phyloP scores from a whole-genome alignment of 2,797 vertebrate species.

The Pseudochirops corinnae region DNA sequence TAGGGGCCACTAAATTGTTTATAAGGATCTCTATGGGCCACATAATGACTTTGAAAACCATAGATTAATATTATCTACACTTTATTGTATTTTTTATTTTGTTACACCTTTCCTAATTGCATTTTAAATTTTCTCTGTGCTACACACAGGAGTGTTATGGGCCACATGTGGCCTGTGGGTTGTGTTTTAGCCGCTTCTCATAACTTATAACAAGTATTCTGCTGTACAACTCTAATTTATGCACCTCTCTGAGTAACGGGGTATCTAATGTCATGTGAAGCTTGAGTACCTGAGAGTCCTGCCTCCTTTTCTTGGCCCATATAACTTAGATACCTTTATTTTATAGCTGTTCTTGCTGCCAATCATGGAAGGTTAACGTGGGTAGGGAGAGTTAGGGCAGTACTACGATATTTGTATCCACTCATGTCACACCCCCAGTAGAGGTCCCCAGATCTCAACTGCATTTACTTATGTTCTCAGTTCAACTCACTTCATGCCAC shows the following conservation, averaged over 20 bases:
- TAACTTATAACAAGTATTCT: not conserved
- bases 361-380: not conserved
- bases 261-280: not conserved
- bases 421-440: not conserved
- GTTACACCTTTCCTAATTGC: not conserved
- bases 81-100: not conserved
- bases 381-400: not conserved
- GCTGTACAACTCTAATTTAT: not conserved
- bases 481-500: not conserved
- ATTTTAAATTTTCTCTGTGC: not conserved
- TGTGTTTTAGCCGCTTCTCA: not conserved
- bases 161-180: not conserved
- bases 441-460: not conserved
- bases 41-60: not conserved
- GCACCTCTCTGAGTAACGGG: not conserved
- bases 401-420: not conserved
- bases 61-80: not conserved
- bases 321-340: not conserved
- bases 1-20: not conserved
- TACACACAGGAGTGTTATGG: not conserved
- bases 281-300: not conserved
- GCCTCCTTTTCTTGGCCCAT: not conserved
- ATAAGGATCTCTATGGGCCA: not conserved
- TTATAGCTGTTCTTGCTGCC: not conserved
- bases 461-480: not conserved